phyloP scores from a whole-genome alignment of 2,888 invertebrate species.

The Lasioglossum zephyrum region DNA sequence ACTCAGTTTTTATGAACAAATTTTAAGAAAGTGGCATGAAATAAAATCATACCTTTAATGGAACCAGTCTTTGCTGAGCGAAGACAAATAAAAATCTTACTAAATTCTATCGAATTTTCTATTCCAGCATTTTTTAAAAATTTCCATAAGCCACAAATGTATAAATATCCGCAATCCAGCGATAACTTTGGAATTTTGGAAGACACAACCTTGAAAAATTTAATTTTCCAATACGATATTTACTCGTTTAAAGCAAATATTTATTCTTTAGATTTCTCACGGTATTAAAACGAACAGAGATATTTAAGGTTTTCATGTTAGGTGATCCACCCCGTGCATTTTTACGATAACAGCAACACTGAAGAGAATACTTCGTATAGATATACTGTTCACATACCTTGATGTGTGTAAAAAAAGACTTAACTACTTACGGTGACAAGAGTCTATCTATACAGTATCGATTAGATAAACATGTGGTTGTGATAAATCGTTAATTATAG shows the following conservation, averaged over 20 bases:
- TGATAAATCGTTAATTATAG: conserved; percentile 6
- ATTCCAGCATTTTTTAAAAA: too few relatives aligned
- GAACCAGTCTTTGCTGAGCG: too few relatives aligned
- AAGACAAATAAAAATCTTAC: too few relatives aligned
- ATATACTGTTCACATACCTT: neutral
- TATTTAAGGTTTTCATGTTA: neutral
- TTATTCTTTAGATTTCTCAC: neutral
- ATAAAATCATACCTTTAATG: too few relatives aligned
- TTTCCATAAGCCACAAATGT: too few relatives aligned
- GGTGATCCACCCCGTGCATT: neutral
- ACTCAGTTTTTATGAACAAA: too few relatives aligned
- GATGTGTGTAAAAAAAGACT: neutral
- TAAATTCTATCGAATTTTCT: too few relatives aligned
- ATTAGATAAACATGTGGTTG: conserved; percentile 15
- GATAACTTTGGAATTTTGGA: neutral
- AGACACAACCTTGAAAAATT: neutral
- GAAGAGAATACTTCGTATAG: neutral
- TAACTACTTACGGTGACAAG: neutral
- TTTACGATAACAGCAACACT: neutral
- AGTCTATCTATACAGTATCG: neutral
- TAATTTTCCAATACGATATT: neutral
- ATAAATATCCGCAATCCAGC: too few relatives aligned
- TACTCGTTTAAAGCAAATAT: neutral
- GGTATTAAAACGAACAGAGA: neutral
- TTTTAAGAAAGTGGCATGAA: too few relatives aligned